These are phyloP conservation scores for Limnephilus rhombicus DNA, from an alignment of 2,888 invertebrate genomes.

Conservation along the genomic window DNA sequence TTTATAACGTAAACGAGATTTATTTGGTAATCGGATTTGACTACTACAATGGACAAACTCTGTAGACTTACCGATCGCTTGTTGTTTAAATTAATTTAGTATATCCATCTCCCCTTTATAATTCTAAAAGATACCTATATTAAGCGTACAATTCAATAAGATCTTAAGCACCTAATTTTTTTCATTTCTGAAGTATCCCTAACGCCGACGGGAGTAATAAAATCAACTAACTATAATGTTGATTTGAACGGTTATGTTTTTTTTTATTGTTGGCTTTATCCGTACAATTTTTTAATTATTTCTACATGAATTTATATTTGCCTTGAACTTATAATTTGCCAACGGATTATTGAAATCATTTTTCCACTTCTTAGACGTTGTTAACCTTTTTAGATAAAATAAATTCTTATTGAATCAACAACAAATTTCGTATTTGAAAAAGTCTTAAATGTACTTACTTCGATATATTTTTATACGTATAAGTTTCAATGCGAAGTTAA, in stretches of 20 bases:
- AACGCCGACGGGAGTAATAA: background rate
- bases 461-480: background rate
- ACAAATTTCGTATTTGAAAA: background rate
- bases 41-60: constrained; percentile 36
- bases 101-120: constrained; percentile 13
- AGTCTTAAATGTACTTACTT: background rate
- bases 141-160: background rate
- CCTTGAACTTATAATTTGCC: background rate
- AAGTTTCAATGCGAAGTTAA: background rate
- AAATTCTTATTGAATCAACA: background rate
- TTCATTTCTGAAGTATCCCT: background rate
- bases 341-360: background rate
- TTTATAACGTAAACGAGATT: constrained; percentile 44
- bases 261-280: background rate
- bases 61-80: constrained; percentile 9
- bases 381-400: background rate
- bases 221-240: background rate
- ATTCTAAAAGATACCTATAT: constrained; percentile 4
- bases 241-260: background rate
- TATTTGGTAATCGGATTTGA: constrained; percentile 42
- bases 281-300: background rate
- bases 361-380: background rate
- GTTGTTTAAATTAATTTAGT: constrained; percentile 9
- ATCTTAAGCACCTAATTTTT: background rate
- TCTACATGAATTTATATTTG: background rate